These are phyloP conservation scores for Polypterus senegalus DNA, from an alignment of 2,113 vertebrate species.

Conservation along the genomic window DNA sequence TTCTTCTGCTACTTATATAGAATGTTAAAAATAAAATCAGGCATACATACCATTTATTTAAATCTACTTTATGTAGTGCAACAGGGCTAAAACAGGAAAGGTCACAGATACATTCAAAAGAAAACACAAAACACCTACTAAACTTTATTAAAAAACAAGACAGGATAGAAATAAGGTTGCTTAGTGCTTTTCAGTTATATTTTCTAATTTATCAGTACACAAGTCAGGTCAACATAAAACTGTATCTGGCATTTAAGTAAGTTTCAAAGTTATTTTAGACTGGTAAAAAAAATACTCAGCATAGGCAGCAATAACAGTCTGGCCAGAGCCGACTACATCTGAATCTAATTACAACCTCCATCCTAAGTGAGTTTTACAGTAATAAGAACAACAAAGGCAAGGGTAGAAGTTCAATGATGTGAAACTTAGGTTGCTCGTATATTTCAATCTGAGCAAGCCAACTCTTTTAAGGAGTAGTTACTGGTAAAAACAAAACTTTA, in stretches of 20 bases:
- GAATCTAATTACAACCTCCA: constrained; percentile 78
- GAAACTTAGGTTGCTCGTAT: constrained; percentile 55
- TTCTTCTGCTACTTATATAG: no score
- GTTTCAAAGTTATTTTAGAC: constrained; percentile 76
- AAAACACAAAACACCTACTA: no score
- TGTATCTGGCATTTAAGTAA: constrained; percentile 74
- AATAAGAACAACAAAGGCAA: constrained; percentile 56
- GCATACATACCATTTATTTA: no score
- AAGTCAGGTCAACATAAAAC: constrained; percentile 44
- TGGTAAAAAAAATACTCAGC: constrained; percentile 56
- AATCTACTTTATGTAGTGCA: no score
- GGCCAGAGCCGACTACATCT: constrained; percentile 62
- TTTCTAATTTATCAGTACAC: background rate
- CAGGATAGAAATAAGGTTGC: no score
- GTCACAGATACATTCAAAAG: no score
- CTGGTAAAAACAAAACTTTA: no score
- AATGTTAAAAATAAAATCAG: no score
- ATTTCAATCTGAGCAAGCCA: constrained; percentile 35
- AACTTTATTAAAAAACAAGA: no score
- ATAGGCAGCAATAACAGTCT: constrained; percentile 83
- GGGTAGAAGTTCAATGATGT: constrained; percentile 60
- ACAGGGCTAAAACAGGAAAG: no score
- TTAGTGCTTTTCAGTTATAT: no score
- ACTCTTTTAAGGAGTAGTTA: no score
- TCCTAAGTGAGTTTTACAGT: constrained; percentile 58